Evolutionary conservation across 2,113 vertebrate species (phyloP).

Genomic region (Xenus cinereus): DNA sequence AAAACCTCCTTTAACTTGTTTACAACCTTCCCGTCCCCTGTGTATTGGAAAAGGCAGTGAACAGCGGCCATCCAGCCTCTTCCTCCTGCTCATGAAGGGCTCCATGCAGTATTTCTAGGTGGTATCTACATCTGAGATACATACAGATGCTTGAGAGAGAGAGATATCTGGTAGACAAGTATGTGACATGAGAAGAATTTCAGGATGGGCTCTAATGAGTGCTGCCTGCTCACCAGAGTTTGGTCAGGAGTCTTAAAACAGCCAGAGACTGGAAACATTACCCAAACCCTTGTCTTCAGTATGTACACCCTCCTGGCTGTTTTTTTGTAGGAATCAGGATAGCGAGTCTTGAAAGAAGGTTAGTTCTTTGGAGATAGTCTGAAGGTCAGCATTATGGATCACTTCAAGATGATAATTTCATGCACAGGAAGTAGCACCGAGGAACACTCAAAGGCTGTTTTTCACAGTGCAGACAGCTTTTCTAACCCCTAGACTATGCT

Average conservation of each 20-base stretch:
- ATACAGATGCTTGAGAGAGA: neutral
- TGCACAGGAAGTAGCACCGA: neutral
- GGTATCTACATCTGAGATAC: neutral
- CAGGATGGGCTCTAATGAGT: neutral
- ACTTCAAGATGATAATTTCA: neutral
- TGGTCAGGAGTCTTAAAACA: neutral
- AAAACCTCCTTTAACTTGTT: neutral
- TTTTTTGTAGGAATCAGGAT: neutral
- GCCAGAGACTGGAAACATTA: neutral
- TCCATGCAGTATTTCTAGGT: neutral
- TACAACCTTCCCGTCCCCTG: neutral
- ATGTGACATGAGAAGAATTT: neutral
- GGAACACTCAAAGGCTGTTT: neutral
- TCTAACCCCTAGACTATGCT: neutral
- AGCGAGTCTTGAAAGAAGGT: neutral
- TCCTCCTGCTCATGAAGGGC: neutral
- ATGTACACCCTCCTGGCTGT: neutral
- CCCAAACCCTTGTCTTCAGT: neutral
- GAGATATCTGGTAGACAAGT: neutral
- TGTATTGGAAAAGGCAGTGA: neutral
- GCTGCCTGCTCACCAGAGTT: neutral
- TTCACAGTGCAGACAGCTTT: neutral
- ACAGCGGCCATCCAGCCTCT: rapidly evolving
- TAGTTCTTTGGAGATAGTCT: neutral
- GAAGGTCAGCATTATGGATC: neutral